phyloP scores from a whole-genome alignment of 2,113 vertebrate species.

The Chaenogobius annularis region DNA sequence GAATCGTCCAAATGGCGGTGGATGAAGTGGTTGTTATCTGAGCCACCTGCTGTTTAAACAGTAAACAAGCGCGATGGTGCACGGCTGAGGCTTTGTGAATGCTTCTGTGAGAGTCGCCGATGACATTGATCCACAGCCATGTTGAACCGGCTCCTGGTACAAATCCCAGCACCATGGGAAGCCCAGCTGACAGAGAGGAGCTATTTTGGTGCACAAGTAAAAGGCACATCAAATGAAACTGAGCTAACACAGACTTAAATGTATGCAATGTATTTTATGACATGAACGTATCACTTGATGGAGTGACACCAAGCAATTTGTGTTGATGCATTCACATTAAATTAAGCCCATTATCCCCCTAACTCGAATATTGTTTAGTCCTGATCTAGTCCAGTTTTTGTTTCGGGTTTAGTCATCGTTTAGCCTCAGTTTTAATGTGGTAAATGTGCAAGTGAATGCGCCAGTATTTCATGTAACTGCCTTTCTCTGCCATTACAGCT shows the following conservation, averaged over 20 bases:
- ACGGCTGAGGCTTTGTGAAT: slow-evolving; percentile 12
- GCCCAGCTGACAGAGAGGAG: slow-evolving; percentile 24
- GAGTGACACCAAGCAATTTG: background rate
- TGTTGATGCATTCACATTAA: too few relatives aligned
- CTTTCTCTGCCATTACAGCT: too few relatives aligned
- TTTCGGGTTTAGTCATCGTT: too few relatives aligned
- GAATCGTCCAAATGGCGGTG: slow-evolving; percentile 46
- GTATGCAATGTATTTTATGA: background rate
- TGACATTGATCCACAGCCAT: slow-evolving; percentile 61
- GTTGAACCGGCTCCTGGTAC: slow-evolving; percentile 52
- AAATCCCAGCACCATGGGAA: slow-evolving; percentile 49
- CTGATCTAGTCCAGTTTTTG: too few relatives aligned
- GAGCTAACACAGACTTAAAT: background rate
- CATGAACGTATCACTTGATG: background rate
- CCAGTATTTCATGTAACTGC: too few relatives aligned
- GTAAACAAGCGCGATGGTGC: slow-evolving; percentile 58
- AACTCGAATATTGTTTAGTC: too few relatives aligned
- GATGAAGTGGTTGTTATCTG: slow-evolving; percentile 63
- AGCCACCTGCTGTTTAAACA: slow-evolving; percentile 68
- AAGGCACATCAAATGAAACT: slow-evolving; percentile 1
- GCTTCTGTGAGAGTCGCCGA: slow-evolving; percentile 21
- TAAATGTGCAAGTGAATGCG: too few relatives aligned
- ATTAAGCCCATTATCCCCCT: too few relatives aligned
- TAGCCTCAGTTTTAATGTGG: too few relatives aligned
- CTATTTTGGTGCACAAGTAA: slow-evolving; percentile 33